phyloP scores from a whole-genome alignment of 2,888 invertebrate species.

The Aricia artaxerxes region DNA sequence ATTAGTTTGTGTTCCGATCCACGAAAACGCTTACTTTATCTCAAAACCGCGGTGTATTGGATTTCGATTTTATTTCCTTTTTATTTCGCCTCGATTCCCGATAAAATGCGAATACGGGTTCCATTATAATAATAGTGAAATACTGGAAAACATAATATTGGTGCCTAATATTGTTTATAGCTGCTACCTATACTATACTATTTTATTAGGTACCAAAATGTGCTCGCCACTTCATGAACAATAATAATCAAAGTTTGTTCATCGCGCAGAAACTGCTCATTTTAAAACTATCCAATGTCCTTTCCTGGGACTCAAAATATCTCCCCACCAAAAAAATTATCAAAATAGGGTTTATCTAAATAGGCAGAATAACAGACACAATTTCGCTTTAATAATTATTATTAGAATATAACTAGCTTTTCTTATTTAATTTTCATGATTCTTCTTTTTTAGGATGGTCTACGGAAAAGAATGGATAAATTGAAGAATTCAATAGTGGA shows the following conservation, averaged over 20 bases:
- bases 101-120: not conserved
- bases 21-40: conserved; percentile 20
- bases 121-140: conserved; percentile 10
- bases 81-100: not conserved
- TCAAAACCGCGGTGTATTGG: conserved; percentile 13
- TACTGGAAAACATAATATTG: not conserved
- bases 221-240: not conserved
- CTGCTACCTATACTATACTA: not conserved
- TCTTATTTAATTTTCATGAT: conserved; percentile 8
- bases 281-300: no score
- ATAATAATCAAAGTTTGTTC: no score
- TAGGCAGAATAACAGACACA: no score
- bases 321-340: no score
- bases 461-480: conserved; percentile 95
- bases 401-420: not conserved
- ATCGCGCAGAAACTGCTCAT: no score
- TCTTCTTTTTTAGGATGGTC: conserved; percentile 83
- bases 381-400: no score
- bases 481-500: conserved; percentile 96
- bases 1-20: conserved; percentile 5
- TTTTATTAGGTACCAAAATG: not conserved
- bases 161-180: not conserved
- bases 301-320: no score
- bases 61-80: conserved; percentile 22
- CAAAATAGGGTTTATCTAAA: no score